These are phyloP conservation scores for Callipepla californica DNA, from an alignment of 2,113 vertebrate genomes.

Conservation along the genomic window DNA sequence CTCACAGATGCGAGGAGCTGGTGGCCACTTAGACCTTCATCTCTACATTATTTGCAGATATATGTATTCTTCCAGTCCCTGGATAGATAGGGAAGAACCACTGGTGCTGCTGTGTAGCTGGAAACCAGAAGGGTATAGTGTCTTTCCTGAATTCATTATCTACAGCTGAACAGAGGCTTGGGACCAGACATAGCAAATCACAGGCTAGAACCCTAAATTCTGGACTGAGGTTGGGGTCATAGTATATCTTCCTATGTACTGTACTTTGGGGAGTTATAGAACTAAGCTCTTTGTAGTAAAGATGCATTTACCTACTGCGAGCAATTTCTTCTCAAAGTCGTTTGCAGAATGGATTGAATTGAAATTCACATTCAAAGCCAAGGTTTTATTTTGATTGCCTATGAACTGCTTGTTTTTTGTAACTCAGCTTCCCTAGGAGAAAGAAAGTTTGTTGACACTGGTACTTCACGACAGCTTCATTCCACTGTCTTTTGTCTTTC, in stretches of 20 bases:
- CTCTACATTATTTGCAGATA: not conserved
- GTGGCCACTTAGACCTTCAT: not conserved
- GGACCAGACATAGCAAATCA: not conserved
- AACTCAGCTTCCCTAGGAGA: conserved; percentile 8
- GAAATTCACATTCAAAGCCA: not conserved
- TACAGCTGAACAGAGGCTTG: not conserved
- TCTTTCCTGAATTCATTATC: not conserved
- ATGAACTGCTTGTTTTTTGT: not conserved
- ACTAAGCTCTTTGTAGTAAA: not conserved
- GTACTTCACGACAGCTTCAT: conserved; percentile 14
- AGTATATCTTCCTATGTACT: rapidly evolving
- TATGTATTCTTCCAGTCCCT: not conserved
- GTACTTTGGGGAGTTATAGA: not conserved
- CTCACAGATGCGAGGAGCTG: not conserved
- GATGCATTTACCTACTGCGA: not conserved
- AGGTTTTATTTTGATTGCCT: conserved; percentile 24
- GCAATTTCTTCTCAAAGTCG: not conserved
- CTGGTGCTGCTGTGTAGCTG: not conserved
- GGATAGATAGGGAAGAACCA: not conserved
- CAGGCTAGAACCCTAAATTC: not conserved
- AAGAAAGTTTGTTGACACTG: not conserved
- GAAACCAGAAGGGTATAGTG: not conserved
- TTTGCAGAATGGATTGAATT: not conserved
- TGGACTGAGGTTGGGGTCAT: not conserved
- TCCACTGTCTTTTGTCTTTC: not conserved